These are phyloP conservation scores for Listronotus oregonensis DNA, from an alignment of 1,140 invertebrate genomes.

Conservation along the genomic window DNA sequence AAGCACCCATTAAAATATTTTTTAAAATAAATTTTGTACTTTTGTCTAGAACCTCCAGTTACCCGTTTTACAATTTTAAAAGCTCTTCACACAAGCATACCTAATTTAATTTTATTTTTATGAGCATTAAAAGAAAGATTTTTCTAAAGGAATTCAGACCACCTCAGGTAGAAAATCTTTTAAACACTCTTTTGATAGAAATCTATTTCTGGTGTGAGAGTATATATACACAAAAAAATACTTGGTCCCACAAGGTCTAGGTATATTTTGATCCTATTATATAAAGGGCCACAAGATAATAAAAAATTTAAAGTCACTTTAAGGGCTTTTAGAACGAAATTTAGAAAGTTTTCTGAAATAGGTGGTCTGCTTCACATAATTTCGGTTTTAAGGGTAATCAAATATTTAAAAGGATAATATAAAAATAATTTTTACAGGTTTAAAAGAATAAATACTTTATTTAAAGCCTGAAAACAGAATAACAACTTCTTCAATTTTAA, in stretches of 20 bases:
- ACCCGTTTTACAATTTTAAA: too few species aligned
- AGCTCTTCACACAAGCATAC: constrained; percentile 13
- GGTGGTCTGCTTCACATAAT: constrained; percentile 10
- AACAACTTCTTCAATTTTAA: too few species aligned
- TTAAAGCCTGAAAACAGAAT: too few species aligned
- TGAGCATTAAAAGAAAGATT: not conserved
- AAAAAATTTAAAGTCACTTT: constrained; percentile 16
- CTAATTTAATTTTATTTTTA: constrained; percentile 19
- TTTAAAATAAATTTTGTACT: too few species aligned
- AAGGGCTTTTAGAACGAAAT: constrained; percentile 5
- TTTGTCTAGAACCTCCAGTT: too few species aligned
- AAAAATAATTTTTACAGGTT: not conserved
- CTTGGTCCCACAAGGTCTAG: not conserved
- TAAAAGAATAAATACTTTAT: not conserved
- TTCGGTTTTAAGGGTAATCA: not conserved
- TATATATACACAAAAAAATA: constrained; percentile 2
- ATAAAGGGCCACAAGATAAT: constrained; percentile 3
- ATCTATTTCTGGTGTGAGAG: constrained; percentile 13
- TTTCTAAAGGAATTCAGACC: constrained; percentile 12
- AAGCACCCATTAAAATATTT: too few species aligned
- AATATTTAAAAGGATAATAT: not conserved
- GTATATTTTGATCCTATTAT: constrained; percentile 14
- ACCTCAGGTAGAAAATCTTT: constrained; percentile 16
- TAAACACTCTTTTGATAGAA: constrained; percentile 15
- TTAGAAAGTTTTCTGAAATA: constrained; percentile 7